Base-by-base conservation (phyloP, 2,888 invertebrate genomes). In the Lamellibrachia columna region DNA sequence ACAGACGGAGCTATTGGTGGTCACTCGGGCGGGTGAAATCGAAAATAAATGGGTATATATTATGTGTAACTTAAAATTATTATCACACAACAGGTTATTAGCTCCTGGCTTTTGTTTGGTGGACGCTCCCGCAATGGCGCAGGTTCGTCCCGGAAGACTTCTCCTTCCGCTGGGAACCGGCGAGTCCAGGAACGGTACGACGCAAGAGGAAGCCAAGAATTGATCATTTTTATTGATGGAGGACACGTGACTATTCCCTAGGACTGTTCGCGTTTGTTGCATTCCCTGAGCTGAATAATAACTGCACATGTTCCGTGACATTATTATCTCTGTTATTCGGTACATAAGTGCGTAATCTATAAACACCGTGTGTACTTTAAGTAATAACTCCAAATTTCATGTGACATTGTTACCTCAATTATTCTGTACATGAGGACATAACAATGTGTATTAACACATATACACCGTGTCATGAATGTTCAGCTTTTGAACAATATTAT, bases 201-300 rank as follows among this genome's bases (percentile, higher is more conserved):
- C 75, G 75, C 75, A 22, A 22, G 75, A 75, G 75, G 75, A 75
- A 75, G 75, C 75, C 3, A 11, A 75, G 22, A 75, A 75, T 75
- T 75, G 75, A 75, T 75, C n/a, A 75, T 75, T 75, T 75, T 75
- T 75, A 75, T 75, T 22, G 75, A 75, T n/a, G 75, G 22, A 11
- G 75, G n/a, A 75, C 75, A 75, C 75, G 75, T 75, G 75, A 75
- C 75, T 22, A 75, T 75, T 75, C 75, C 75, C 75, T 22, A 75
- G 22, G 75, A 75, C 22, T 6, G 75, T 22, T 22, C 15, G n/a
- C 75, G 75, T 75, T 75, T 75, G n/a, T 75, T 22, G n/a, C 75
- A 15, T 75, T 75, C 75, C 75, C 22, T 75, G 75, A 75, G 75
- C 22, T 22, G 75, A 75, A 75, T 75, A 15, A 75, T 75, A 75